phyloP scores from a whole-genome alignment of 2,888 invertebrate genomes.

The Eilema griseolum region DNA sequence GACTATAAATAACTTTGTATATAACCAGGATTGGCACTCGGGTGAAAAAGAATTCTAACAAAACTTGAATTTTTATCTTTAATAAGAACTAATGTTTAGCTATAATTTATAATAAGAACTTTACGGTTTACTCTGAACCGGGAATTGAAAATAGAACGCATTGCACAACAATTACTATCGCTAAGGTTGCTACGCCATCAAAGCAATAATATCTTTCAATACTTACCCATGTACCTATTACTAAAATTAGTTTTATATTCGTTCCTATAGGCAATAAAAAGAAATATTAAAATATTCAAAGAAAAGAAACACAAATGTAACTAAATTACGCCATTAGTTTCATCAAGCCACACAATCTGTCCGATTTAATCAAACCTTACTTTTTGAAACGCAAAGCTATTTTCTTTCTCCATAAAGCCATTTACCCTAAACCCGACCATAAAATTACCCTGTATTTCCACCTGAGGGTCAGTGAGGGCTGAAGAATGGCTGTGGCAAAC shows the following conservation, averaged over 20 bases:
- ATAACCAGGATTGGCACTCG: too few species aligned
- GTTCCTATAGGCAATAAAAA: background rate
- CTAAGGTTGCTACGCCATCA: background rate
- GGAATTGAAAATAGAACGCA: background rate
- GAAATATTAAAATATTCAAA: background rate
- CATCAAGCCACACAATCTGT: background rate
- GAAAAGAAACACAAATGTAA: background rate
- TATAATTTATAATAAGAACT: too few species aligned
- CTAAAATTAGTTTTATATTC: background rate
- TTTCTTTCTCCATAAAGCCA: conserved; percentile 8
- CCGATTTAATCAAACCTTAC: background rate
- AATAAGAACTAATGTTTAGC: too few species aligned
- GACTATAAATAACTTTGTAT: too few species aligned
- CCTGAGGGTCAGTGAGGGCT: conserved; percentile 25
- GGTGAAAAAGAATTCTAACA: too few species aligned
- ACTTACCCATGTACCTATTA: background rate
- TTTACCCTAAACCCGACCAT: conserved; percentile 19
- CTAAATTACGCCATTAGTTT: background rate
- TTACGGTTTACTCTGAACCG: background rate
- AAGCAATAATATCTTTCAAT: background rate
- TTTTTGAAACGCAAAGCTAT: background rate
- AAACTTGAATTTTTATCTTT: too few species aligned
- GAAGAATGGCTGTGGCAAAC: conserved; percentile 35
- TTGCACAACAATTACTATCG: background rate
- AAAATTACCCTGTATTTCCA: conserved; percentile 27